Base-by-base conservation (phyloP, 2,888 invertebrate species). In the Caenorhabditis auriculariae region DNA sequence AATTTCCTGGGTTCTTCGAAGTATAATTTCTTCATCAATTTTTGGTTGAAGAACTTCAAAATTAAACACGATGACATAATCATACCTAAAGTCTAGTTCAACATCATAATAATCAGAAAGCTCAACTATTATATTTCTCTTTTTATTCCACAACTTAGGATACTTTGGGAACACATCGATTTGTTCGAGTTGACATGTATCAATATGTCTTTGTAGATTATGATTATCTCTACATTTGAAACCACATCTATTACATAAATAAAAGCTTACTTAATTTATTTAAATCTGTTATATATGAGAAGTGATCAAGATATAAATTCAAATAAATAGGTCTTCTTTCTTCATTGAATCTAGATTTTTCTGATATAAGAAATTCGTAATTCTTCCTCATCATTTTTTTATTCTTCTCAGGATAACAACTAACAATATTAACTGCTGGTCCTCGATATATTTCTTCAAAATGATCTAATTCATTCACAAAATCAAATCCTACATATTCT, bases 91-190 rank as follows among this genome's bases (percentile, higher is more conserved):
- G 45, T 56, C 56, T 44, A 57, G 51, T 15, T 57, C 57, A 35
- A 57, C 41, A 52, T 52, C 57, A 57, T 57, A 57, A 44, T 52
- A 52, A 35, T 57, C 57, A 24, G 51, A 44, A 38, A 57, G 32
- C 42, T 57, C 45, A 39, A 52, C 57, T 52, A 57, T 57, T 9
- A 52, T 28, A 43, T 57, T 57, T 51, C 57, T 51, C 23, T 57
- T 46, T 51, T 52, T 57, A 24, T 51, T 57, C 57, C 56, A 56
- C 15, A 56, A 35, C 24, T 27, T 50, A 32, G 56, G 56, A 51
- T 50, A 56, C 23, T 56, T 50, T 12, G 24, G n/a, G 37, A 56
- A 56, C 23, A 38, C 17, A 50, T 56, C 56, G 41, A 44, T 35
- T 56, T 56, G 56, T 38, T 43, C 45, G 21, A 50, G 24, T 26